phyloP scores from a whole-genome alignment of 2,888 invertebrate genomes.

The Chironomus riparius region DNA sequence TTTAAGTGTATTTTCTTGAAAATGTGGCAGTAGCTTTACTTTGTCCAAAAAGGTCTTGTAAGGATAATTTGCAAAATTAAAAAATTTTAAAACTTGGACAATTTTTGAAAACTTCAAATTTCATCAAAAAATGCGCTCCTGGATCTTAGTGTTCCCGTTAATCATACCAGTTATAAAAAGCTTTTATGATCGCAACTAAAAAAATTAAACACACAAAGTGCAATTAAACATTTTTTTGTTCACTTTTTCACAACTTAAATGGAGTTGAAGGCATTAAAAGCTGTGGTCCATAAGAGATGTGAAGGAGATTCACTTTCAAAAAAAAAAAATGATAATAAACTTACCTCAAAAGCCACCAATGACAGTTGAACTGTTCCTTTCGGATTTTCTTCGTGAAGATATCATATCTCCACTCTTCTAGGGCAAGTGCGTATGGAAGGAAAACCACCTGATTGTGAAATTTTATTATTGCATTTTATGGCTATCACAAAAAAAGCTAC shows the following conservation, averaged over 20 bases:
- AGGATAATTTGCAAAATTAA: too few relatives aligned
- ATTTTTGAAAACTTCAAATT: too few relatives aligned
- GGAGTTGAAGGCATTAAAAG: too few relatives aligned
- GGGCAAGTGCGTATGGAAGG: conserved; percentile 70
- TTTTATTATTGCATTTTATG: too few relatives aligned
- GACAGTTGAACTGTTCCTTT: conserved; percentile 74
- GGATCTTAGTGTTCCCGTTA: neutral
- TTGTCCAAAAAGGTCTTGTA: too few relatives aligned
- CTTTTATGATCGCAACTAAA: conserved; percentile 1
- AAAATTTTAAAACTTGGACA: too few relatives aligned
- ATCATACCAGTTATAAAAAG: neutral
- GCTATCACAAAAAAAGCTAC: too few relatives aligned
- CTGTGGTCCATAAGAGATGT: too few relatives aligned
- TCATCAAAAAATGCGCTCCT: too few relatives aligned
- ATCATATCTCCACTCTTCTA: conserved; percentile 83
- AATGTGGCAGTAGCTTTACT: too few relatives aligned
- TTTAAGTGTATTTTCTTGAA: too few relatives aligned
- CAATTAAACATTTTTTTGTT: neutral
- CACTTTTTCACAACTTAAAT: neutral
- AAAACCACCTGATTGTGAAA: conserved; percentile 44
- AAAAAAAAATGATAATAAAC: neutral
- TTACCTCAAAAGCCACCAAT: conserved; percentile 78
- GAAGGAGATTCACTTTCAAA: too few relatives aligned
- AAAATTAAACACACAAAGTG: neutral
- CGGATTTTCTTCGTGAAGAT: conserved; percentile 65